These are phyloP conservation scores for Agapostemon virescens DNA, from an alignment of 2,888 invertebrate species.

Conservation along the genomic window DNA sequence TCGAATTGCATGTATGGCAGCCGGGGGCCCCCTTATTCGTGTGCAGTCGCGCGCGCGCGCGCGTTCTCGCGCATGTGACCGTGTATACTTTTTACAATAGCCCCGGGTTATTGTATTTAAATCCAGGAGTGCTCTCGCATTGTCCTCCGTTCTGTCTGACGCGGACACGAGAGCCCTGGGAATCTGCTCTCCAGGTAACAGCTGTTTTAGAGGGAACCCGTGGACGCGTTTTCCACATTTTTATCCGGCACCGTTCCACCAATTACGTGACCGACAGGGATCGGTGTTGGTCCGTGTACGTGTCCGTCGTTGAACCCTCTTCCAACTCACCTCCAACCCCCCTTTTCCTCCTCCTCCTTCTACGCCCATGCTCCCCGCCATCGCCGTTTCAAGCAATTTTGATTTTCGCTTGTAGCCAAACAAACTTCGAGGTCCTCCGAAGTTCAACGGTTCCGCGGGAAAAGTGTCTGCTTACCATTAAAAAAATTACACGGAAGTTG, in stretches of 20 bases:
- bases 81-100: conserved; percentile 62
- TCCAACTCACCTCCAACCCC: background rate
- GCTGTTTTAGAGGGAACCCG: conserved; percentile 65
- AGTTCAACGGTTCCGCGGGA: background rate
- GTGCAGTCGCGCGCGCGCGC: conserved; percentile 24
- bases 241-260: conserved; percentile 44
- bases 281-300: conserved; percentile 18
- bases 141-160: conserved; percentile 57
- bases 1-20: conserved; percentile 48
- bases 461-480: conserved; percentile 16
- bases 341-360: background rate
- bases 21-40: conserved; percentile 24
- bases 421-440: conserved; percentile 3
- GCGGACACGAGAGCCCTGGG: conserved; percentile 65
- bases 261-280: conserved; percentile 60
- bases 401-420: background rate
- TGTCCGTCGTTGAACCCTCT: background rate
- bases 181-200: conserved; percentile 69
- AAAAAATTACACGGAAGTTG: conserved; percentile 16
- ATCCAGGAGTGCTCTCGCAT: conserved; percentile 62
- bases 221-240: conserved; percentile 53
- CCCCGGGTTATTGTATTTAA: conserved; percentile 73
- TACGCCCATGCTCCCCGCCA: background rate
- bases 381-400: conserved; percentile 10
- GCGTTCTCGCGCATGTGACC: conserved; percentile 13